Evolutionary conservation across 2,888 invertebrate genomes (phyloP).

Genomic region (Nomada fabriciana): DNA sequence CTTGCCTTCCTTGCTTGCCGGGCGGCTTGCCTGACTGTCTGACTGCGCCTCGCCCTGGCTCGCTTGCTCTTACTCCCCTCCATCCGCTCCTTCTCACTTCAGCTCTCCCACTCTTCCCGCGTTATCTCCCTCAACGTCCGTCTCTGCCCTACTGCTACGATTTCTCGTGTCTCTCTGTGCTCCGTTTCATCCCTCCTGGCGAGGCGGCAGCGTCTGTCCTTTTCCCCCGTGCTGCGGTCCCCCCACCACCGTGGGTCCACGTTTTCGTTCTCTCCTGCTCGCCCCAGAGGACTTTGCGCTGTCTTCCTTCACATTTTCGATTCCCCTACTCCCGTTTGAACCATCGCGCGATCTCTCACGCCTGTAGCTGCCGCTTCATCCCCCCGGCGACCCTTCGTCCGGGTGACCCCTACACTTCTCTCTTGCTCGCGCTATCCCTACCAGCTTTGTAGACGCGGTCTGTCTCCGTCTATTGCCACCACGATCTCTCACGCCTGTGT

Average conservation of each 20-base stretch:
- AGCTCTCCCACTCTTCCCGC: slow-evolving; percentile 69
- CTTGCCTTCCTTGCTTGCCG: slow-evolving; percentile 79
- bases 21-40: slow-evolving; percentile 82
- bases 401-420: neutral
- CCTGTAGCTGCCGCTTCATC: slow-evolving; percentile 37
- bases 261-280: slow-evolving; percentile 16
- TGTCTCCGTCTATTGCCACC: slow-evolving; percentile 7
- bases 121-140: slow-evolving; percentile 62
- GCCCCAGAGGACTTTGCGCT: neutral
- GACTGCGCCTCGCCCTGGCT: slow-evolving; percentile 81
- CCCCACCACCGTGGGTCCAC: slow-evolving; percentile 11
- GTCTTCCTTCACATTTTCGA: neutral
- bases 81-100: slow-evolving; percentile 72
- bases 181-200: slow-evolving; percentile 43
- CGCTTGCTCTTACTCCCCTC: slow-evolving; percentile 74
- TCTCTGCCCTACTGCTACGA: slow-evolving; percentile 42
- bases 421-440: slow-evolving; percentile 12
- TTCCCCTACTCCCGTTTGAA: slow-evolving; percentile 5
- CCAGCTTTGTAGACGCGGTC: neutral
- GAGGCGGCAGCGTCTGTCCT: neutral
- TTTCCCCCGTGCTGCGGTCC: slow-evolving; percentile 20
- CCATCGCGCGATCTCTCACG: slow-evolving; percentile 59
- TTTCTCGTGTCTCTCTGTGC: slow-evolving; percentile 51
- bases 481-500: slow-evolving; percentile 42
- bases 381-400: slow-evolving; percentile 28